Percentiles rank a stretch among this genome's conserved stretches.
Conservation (phyloP, 2,797 vertebrate genomes). For the Syndactyla subalaris region DNA sequence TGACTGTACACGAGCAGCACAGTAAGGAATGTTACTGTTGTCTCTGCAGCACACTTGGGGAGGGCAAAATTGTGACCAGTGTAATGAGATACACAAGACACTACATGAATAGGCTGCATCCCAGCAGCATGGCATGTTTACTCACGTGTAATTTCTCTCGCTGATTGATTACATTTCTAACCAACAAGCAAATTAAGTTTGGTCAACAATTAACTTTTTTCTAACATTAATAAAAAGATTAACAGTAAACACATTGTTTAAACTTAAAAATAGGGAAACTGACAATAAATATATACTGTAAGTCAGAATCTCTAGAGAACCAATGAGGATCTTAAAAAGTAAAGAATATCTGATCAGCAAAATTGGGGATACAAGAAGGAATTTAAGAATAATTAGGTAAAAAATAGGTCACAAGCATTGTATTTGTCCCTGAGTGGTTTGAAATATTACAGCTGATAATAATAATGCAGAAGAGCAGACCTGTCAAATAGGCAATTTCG, state of each 20-base stretch:
- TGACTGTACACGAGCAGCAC: not conserved
- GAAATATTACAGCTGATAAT: conserved; percentile 11
- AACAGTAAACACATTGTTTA: not conserved
- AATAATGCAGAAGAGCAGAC: not conserved
- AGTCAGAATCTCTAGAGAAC: not conserved
- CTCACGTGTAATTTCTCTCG: not conserved
- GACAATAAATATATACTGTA: not conserved
- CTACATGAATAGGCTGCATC: not conserved
- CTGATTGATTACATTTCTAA: not conserved
- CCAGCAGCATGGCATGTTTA: not conserved
- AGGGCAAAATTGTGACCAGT: not conserved
- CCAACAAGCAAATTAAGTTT: not conserved
- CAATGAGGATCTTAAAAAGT: not conserved
- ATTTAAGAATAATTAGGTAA: not conserved
- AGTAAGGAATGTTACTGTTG: not conserved
- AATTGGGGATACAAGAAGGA: not conserved
- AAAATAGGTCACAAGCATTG: not conserved
- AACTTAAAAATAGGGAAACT: not conserved
- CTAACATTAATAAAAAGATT: not conserved
- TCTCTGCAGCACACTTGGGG: not conserved
- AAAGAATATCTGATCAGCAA: not conserved
- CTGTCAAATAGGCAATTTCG: not conserved
- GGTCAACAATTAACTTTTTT: not conserved
- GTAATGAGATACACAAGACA: not conserved
- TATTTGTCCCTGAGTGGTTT: not conserved